Evolutionary conservation across 2,888 invertebrate genomes (phyloP).

Genomic region (Nudaria mundana): DNA sequence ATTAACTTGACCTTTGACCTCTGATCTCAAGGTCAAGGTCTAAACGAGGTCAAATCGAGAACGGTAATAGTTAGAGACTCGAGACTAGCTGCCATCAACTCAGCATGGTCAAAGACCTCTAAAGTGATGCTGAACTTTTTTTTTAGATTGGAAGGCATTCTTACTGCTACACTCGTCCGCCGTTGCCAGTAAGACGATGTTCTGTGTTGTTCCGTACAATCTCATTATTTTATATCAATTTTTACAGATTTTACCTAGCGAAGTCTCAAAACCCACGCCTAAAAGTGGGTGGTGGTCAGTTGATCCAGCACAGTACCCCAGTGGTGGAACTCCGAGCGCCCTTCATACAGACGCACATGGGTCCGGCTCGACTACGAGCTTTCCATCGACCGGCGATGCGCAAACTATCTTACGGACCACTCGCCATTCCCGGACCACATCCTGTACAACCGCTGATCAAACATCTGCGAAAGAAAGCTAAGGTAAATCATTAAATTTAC

Average conservation of each 20-base stretch:
- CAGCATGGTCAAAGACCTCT: no score
- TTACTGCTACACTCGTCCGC: no score
- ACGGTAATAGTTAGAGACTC: no score
- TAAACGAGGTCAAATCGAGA: no score
- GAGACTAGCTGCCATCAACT: no score
- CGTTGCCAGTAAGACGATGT: no score
- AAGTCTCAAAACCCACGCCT: constrained; percentile 91
- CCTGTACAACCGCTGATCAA: constrained; percentile 92
- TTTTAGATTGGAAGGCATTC: no score
- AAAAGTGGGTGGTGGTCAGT: constrained; percentile 93
- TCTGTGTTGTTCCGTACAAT: no score
- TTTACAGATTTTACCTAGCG: constrained; percentile 93
- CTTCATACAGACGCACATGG: constrained; percentile 97
- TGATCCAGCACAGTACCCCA: constrained; percentile 98
- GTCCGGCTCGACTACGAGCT: constrained; percentile 85
- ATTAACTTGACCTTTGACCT: no score
- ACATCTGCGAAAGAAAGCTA: constrained; percentile 95
- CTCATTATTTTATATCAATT: no score
- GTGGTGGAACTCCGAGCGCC: constrained; percentile 96
- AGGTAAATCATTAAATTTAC: constrained; percentile 67
- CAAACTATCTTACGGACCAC: constrained; percentile 90
- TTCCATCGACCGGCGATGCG: constrained; percentile 97
- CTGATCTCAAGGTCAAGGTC: no score
- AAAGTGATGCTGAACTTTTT: no score
- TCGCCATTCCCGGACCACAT: constrained; percentile 88